Conservation (phyloP, 2,797 vertebrate species). For the Gymnopithys bicolor region DNA sequence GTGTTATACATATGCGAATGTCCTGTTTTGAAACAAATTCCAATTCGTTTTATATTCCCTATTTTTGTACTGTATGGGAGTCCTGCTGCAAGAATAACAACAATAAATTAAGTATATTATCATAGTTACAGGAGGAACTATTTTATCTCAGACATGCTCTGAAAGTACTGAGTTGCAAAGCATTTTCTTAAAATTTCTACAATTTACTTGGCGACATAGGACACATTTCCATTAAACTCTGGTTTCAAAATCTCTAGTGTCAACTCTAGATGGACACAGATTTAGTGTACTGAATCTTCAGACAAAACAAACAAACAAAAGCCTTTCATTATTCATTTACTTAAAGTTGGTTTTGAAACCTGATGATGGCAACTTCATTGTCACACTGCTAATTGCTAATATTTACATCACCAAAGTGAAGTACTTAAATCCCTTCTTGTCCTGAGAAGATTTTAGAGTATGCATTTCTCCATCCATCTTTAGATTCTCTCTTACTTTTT, state of each 20-base stretch:
- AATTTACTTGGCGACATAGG: background rate
- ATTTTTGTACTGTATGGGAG: background rate
- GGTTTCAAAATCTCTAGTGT: background rate
- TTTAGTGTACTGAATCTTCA: background rate
- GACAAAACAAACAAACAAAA: background rate
- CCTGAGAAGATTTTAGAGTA: background rate
- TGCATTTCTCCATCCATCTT: background rate
- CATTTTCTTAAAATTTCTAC: background rate
- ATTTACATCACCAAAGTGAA: background rate
- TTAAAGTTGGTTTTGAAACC: background rate
- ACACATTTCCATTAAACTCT: background rate
- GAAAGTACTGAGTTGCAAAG: background rate
- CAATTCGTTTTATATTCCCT: background rate
- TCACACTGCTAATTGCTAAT: background rate
- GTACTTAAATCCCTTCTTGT: background rate
- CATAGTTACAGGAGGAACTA: background rate
- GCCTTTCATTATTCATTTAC: background rate
- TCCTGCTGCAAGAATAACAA: background rate
- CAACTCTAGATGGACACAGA: background rate
- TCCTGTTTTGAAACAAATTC: background rate
- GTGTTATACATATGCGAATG: background rate
- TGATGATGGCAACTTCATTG: background rate
- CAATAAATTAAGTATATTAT: background rate
- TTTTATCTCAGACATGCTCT: background rate
- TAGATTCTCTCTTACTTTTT: background rate